Evolutionary conservation across 2,888 invertebrate genomes (phyloP), one percentile per base, ranked within the genome.

Genomic region (Phyllotreta striolata): DNA sequence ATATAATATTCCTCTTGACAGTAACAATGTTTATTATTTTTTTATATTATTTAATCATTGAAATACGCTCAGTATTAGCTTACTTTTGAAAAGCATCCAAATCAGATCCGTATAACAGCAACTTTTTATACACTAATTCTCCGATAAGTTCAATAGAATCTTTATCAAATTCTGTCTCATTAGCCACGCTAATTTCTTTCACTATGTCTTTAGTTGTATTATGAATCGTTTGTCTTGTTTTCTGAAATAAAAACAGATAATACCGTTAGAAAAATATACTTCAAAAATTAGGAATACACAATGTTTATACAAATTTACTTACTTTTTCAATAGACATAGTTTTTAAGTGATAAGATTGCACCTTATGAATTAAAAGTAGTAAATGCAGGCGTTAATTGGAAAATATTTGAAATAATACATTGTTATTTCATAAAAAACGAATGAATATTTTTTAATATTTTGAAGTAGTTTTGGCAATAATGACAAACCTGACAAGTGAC

Each of bases 61-160:
- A 40, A 55, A 41, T 34, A n/a, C n/a, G 10, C 1, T 9, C 57
- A 81, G 39, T 0, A 34, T 39, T 1, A 10, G n/a, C 14, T 75
- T 81, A 89, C 89, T 87, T 89, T 10, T 88, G 85, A 82, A 89
- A 89, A 39, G 85, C 84, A 79, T 89, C 89, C 66, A 89, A 81
- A 79, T 89, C 89, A 9, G 79, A 70, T 3, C 84, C 85, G 74
- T 87, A 87, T 0, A 84, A 72, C 24, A 80, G 75, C 49, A 86
- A 72, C 77, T 88, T 88, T 76, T 84, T 85, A 79, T 84, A 87
- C 10, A 85, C 80, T 3, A 88, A 76, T 76, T 89, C 89, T 0
- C 86, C 81, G 54, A 89, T 83, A 8, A 88, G 78, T 68, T 88
- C 87, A 69, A 85, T 81, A 0, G 87, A 85, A 56, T 85, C 80